Evolutionary conservation across 2,797 vertebrate species (phyloP), one percentile per base, ranked within the genome.

Genomic region (Echeneis naucrates): DNA sequence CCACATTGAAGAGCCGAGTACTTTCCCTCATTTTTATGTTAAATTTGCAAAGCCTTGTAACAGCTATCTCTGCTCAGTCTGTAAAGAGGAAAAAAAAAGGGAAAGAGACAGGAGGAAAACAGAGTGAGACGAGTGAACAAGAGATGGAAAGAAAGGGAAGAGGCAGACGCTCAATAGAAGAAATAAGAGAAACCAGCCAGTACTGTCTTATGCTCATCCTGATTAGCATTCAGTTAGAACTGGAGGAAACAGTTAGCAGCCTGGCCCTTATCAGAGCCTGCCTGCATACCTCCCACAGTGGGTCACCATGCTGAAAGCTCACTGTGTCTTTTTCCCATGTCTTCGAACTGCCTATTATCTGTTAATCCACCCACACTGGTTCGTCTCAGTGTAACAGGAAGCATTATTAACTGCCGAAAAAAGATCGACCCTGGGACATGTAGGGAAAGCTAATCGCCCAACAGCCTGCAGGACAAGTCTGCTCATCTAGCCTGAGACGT

Each of bases 251-350:
- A 55, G 84, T 90, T 84, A 77, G 80, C 78, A 75, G 88, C 76
- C 84, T 69, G 84, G 81, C 76, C 83, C 84, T 90, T 84, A 90
- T 88, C 88, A 88, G 62, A 89, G 87, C 13, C 80, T 61, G 82
- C 82, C 71, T 82, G 85, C 75, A 69, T 68, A 77, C 88, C 91
- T 90, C 91, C 90, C 87, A 93, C 90, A 86, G 82, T 75, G 88
- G 91, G 89, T 92, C 91, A 90, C 67, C 40, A 27, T 16, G 80
- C 77, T 83, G 77, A 86, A 87, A 88, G 83, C 85, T 82, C 70
- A 33, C 69, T 9, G 35, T 70, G 77, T 83, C 78, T 84, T 73
- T 69, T 69, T 57, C 70, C 76, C 59, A 16, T 82, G 84, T 85
- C 78, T 87, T 80, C 77, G 76, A 72, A 73, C 72, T 57, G 58